A percentile compares a stretch with the other conserved stretches of the same genome.
Conservation (phyloP, 1,140 invertebrate genomes). For the Anastrepha obliqua region DNA sequence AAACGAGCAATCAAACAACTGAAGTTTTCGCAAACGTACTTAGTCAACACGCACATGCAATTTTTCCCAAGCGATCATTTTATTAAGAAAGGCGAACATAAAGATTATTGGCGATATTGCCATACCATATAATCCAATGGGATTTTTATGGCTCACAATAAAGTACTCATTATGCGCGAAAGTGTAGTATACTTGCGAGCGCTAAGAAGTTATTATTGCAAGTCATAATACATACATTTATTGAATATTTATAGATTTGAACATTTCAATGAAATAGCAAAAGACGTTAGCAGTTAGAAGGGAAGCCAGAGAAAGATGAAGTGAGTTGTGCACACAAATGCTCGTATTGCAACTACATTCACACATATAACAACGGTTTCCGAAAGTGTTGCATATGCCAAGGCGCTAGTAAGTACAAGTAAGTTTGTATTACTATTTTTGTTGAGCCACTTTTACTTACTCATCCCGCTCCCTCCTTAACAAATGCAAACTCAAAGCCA, state of each 20-base stretch:
- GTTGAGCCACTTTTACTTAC: background rate
- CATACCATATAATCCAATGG: conserved; percentile 18
- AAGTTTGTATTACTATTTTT: background rate
- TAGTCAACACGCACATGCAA: background rate
- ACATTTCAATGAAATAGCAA: background rate
- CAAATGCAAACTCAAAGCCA: background rate
- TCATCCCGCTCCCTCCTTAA: too few species aligned
- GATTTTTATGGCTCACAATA: background rate
- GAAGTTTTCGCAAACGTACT: too few species aligned
- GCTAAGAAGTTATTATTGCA: conserved; percentile 36
- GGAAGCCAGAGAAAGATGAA: background rate
- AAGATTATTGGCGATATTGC: conserved; percentile 21
- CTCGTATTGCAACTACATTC: background rate
- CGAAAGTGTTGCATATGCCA: conserved; percentile 12
- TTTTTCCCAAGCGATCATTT: background rate
- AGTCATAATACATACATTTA: conserved; percentile 19
- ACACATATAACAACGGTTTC: background rate
- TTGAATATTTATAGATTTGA: conserved; percentile 21
- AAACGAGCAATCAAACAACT: too few species aligned
- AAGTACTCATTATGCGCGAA: background rate
- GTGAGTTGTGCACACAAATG: background rate
- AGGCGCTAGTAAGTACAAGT: background rate
- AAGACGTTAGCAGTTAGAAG: background rate
- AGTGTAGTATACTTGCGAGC: background rate
- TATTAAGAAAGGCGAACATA: background rate